A percentile compares a stretch with the other conserved stretches of the same genome.
Evolutionary conservation across 2,797 vertebrate genomes (phyloP).

Genomic region (Pogoniulus pusillus): DNA sequence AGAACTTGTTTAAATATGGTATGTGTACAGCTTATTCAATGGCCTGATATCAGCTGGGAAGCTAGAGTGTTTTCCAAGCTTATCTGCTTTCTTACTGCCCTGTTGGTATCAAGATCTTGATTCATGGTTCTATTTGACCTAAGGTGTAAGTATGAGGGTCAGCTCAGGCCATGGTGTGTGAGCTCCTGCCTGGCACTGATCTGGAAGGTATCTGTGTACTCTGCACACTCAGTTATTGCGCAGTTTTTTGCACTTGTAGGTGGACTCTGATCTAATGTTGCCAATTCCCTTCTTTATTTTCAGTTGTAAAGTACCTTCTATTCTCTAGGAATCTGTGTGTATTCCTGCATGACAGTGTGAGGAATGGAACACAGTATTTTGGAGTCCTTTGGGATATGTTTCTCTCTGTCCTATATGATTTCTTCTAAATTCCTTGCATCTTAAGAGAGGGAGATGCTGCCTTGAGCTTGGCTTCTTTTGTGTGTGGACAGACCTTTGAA

Average conservation of each 20-base stretch:
- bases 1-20: constrained; percentile 47
- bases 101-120: constrained; percentile 4
- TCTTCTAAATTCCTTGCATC: not conserved
- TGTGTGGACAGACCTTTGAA: not conserved
- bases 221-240: not conserved
- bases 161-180: not conserved
- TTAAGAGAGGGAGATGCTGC: not conserved
- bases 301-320: not conserved
- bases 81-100: constrained; percentile 15
- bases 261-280: constrained; percentile 29
- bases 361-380: not conserved
- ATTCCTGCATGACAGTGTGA: not conserved
- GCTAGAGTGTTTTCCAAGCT: constrained; percentile 12
- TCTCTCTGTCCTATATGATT: not conserved
- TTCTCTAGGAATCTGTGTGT: not conserved
- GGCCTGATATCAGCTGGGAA: constrained; percentile 6
- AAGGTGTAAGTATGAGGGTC: not conserved
- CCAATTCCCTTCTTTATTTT: not conserved
- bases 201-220: not conserved
- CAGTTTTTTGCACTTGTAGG: not conserved
- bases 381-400: not conserved
- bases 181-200: not conserved
- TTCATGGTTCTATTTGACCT: not conserved
- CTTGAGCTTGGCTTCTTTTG: not conserved
- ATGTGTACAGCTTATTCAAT: constrained; percentile 4